These are phyloP conservation scores for Scolanthus callimorphus DNA, from an alignment of 92 coral and sea anemone genomes.

Conservation along the genomic window DNA sequence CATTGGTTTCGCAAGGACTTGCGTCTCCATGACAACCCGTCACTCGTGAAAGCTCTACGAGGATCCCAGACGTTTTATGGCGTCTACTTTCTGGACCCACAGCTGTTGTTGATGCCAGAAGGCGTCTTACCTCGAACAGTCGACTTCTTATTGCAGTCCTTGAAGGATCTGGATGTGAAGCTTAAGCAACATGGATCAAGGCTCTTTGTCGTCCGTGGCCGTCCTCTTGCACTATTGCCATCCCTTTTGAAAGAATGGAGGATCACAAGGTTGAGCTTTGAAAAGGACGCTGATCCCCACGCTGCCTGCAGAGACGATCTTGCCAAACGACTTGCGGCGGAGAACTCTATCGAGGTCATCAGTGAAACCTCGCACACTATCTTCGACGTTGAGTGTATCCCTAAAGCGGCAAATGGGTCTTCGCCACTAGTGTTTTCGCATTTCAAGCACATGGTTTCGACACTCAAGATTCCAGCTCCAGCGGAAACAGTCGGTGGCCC, in stretches of 20 bases:
- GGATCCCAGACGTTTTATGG: slow-evolving; percentile 70
- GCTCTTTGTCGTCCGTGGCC: slow-evolving; percentile 54
- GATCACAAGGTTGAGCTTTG: slow-evolving; percentile 59
- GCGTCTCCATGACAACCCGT: slow-evolving; percentile 85
- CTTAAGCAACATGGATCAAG: slow-evolving; percentile 59
- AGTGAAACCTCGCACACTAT: slow-evolving; percentile 67
- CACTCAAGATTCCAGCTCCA: slow-evolving; percentile 17
- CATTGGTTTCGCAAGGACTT: slow-evolving; percentile 94
- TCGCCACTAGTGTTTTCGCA: slow-evolving; percentile 41
- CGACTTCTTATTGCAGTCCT: slow-evolving; percentile 62
- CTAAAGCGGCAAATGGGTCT: slow-evolving; percentile 13
- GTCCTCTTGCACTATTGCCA: slow-evolving; percentile 41
- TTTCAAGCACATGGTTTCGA: slow-evolving; percentile 35
- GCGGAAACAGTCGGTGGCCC: slow-evolving; percentile 15
- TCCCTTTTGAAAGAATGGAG: slow-evolving; percentile 56
- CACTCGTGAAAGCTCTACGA: slow-evolving; percentile 50
- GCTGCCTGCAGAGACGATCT: slow-evolving; percentile 44
- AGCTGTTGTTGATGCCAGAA: slow-evolving; percentile 8
- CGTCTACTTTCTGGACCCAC: slow-evolving; percentile 65
- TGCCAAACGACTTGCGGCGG: slow-evolving; percentile 39
- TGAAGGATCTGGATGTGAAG: slow-evolving; percentile 69
- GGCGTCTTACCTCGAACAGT: slow-evolving; percentile 53
- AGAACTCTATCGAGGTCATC: slow-evolving; percentile 50
- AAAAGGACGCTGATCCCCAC: slow-evolving; percentile 67
- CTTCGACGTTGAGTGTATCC: slow-evolving; percentile 44